Conservation (phyloP, 2,888 invertebrate genomes). For the Dyspetes luteomarginatus region DNA sequence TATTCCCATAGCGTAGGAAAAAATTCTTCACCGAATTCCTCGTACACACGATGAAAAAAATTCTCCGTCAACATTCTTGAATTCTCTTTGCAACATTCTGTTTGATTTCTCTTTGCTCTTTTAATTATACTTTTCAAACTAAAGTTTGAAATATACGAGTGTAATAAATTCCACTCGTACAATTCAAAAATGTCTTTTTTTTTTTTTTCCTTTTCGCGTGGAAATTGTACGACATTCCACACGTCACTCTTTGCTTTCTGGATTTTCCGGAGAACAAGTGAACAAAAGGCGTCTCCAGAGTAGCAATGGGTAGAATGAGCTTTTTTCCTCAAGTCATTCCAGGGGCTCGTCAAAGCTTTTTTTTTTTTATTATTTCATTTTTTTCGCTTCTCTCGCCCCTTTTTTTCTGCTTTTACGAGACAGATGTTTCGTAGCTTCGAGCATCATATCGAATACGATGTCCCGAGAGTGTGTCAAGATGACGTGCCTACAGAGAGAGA, state of each 20-base stretch:
- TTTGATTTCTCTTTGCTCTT: constrained; percentile 33
- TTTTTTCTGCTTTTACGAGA: constrained; percentile 18
- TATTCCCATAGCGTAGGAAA: constrained; percentile 41
- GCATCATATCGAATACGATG: constrained; percentile 50
- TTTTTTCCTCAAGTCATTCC: background rate
- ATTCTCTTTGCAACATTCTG: constrained; percentile 1
- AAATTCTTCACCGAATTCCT: constrained; percentile 38
- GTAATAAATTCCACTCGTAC: no score
- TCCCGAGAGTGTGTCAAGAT: constrained; percentile 49
- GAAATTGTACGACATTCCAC: no score
- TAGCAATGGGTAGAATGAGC: background rate
- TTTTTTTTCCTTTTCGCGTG: constrained; percentile 13
- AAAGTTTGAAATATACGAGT: no score
- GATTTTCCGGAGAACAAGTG: no score
- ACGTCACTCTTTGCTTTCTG: background rate
- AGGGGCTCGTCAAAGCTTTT: constrained; percentile 23
- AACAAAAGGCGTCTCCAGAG: no score
- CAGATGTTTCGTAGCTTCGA: constrained; percentile 56
- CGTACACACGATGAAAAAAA: constrained; percentile 5
- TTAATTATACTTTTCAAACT: no score
- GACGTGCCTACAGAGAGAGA: constrained; percentile 16
- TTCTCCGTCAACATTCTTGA: constrained; percentile 27
- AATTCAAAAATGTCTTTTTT: constrained; percentile 10
- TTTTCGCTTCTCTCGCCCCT: background rate
- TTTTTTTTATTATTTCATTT: constrained; percentile 21